phyloP scores from a whole-genome alignment of 2,797 vertebrate genomes.

The Oreochromis grahami region DNA sequence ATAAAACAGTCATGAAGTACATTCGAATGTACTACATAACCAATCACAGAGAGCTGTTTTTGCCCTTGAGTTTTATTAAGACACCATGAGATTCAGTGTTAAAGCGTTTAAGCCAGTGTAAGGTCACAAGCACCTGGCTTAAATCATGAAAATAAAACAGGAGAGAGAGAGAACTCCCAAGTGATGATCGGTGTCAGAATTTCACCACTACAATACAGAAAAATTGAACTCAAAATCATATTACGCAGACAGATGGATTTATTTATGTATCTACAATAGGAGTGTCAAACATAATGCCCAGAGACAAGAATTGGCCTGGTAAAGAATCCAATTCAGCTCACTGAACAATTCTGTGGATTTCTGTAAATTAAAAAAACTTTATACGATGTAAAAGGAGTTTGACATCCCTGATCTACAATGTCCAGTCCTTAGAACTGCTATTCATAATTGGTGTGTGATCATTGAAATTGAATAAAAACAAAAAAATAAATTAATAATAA shows the following conservation, averaged over 20 bases:
- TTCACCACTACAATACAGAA: neutral
- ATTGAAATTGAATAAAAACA: neutral
- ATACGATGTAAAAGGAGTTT: neutral
- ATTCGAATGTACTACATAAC: conserved; percentile 11
- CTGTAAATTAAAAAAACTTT: neutral
- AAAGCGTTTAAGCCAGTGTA: neutral
- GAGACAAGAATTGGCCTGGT: neutral
- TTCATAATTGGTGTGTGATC: neutral
- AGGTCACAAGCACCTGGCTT: conserved; percentile 9
- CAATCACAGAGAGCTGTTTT: conserved; percentile 21
- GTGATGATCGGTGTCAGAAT: neutral
- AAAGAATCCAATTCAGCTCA: neutral
- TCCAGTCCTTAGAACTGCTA: neutral
- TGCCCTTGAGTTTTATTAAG: conserved; percentile 38
- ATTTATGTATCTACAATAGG: neutral
- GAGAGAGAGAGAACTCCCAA: neutral
- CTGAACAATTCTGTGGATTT: neutral
- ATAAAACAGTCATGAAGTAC: conserved; percentile 17
- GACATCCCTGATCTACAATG: neutral
- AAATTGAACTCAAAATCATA: neutral
- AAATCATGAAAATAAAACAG: neutral
- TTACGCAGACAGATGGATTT: neutral
- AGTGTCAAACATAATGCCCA: neutral
- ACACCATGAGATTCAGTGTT: conserved; percentile 4
- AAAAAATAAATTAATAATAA: neutral